Percentiles rank a stretch among this genome's conserved stretches.
Evolutionary conservation across 2,888 invertebrate genomes (phyloP).

Genomic region (Lutraria lutraria): DNA sequence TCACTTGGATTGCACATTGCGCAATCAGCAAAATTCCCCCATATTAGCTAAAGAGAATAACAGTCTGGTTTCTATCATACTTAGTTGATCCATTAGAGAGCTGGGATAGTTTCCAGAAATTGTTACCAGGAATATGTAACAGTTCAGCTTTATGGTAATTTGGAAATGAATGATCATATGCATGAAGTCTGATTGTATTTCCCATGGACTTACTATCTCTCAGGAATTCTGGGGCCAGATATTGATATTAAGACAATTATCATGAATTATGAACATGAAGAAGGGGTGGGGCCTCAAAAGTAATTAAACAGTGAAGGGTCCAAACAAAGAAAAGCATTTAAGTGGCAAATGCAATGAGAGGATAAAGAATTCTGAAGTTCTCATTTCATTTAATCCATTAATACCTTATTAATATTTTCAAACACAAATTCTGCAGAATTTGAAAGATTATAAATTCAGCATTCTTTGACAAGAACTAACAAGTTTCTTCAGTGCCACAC

Average conservation of each 20-base stretch:
- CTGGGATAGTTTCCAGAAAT: conserved; percentile 7
- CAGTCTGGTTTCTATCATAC: neutral
- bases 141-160: neutral
- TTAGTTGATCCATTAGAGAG: conserved; percentile 9
- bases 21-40: neutral
- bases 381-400: neutral
- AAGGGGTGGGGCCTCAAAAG: too few relatives aligned
- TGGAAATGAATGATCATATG: neutral
- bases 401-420: neutral
- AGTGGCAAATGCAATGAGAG: neutral
- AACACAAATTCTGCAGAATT: neutral
- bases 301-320: too few relatives aligned
- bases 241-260: too few relatives aligned
- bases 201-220: neutral
- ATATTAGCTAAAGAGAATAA: neutral
- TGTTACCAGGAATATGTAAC: conserved; percentile 1
- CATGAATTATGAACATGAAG: too few relatives aligned
- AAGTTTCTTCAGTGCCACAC: neutral
- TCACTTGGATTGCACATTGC: neutral
- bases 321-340: neutral
- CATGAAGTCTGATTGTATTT: neutral
- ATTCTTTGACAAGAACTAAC: neutral
- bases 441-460: conserved; percentile 1
- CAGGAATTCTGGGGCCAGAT: neutral
- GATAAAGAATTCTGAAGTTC: neutral